phyloP scores from a whole-genome alignment of 2,888 invertebrate genomes.

The Phyllotreta striolata region DNA sequence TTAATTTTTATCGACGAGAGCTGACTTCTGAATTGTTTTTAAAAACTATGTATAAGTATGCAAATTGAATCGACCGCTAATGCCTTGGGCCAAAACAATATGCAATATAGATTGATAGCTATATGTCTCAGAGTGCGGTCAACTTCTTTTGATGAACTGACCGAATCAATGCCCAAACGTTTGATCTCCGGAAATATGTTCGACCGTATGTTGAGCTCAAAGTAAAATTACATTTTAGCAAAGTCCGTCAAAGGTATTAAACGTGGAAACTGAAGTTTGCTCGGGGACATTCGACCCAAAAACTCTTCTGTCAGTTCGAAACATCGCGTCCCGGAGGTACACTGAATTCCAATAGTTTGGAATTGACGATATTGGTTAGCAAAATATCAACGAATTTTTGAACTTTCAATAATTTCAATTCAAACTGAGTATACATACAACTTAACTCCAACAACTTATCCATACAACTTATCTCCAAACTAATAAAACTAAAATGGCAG shows the following conservation, averaged over 20 bases:
- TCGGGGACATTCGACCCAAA: conserved; percentile 10
- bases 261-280: conserved; percentile 5
- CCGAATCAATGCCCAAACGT: conserved; percentile 1
- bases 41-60: too few relatives aligned
- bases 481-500: too few relatives aligned
- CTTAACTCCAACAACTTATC: too few relatives aligned
- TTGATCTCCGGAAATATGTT: conserved; percentile 7
- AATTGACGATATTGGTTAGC: conserved; percentile 1
- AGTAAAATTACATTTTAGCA: conserved; percentile 15
- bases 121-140: background rate
- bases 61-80: too few relatives aligned
- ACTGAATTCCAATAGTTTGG: background rate
- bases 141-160: background rate
- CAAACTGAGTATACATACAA: too few relatives aligned
- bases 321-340: conserved; percentile 3
- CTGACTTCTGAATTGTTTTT: too few relatives aligned
- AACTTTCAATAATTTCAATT: too few relatives aligned
- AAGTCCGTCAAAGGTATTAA: conserved; percentile 12
- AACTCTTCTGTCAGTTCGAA: conserved; percentile 4
- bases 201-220: background rate
- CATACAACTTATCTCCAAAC: too few relatives aligned
- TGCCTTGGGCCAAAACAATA: too few relatives aligned
- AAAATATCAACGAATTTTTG: too few relatives aligned
- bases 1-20: too few relatives aligned
- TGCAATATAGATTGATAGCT: background rate